Evolutionary conservation across 2,797 vertebrate species (phyloP).

Genomic region (Myiothlypis coronata): DNA sequence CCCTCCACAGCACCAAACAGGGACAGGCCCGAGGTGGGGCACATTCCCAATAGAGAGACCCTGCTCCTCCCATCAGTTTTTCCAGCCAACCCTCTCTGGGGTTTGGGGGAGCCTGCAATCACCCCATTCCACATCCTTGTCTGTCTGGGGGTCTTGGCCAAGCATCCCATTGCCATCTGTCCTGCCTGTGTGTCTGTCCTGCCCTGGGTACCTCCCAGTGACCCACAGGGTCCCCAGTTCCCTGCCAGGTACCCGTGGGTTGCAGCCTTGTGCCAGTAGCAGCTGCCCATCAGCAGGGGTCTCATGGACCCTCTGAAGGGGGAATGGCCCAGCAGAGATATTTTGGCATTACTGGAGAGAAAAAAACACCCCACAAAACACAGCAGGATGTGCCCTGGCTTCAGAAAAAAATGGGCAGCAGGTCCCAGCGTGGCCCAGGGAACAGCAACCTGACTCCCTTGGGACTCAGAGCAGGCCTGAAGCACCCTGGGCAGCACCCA

Average conservation of each 20-base stretch:
- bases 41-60: neutral
- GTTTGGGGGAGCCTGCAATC: neutral
- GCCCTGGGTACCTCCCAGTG: neutral
- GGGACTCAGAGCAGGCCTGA: rapidly evolving
- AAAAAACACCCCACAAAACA: neutral
- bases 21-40: neutral
- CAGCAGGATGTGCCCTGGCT: neutral
- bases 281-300: neutral
- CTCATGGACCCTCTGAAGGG: rapidly evolving
- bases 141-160: rapidly evolving
- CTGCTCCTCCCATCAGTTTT: neutral
- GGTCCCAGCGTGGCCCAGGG: rapidly evolving
- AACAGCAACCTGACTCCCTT: neutral
- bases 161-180: neutral
- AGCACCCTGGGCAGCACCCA: rapidly evolving
- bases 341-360: neutral
- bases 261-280: neutral
- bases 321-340: neutral
- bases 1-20: neutral
- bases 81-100: neutral
- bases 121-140: rapidly evolving
- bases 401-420: neutral
- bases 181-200: neutral
- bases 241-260: neutral
- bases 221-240: neutral